Base-by-base conservation (phyloP, 2,888 invertebrate genomes). In the Slavum lentiscoides region DNA sequence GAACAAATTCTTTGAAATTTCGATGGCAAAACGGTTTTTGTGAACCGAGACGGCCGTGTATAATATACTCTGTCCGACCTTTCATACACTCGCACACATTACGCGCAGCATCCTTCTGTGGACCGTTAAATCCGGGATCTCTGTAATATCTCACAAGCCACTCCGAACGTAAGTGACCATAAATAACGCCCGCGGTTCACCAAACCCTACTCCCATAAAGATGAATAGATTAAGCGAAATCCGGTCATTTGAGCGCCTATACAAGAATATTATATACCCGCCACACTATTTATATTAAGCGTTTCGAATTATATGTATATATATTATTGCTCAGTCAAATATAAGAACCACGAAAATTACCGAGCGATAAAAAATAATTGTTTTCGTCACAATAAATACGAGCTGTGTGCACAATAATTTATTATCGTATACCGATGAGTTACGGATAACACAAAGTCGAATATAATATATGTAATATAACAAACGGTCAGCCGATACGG, bases 221-320 rank as follows among this genome's bases (percentile, higher is more conserved):
- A 62, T 69, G 21, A 77, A 77, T 61, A 76, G 7, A 69, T 77
- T 77, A 69, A 61, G 17, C 39, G 59, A 49, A 59, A 59, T 49
- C 67, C 23, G 7, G 23, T 43, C 30, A 68, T 67, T 68, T 5
- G 0, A 59, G 30, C 1, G 39, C n/a, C 64, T 21, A 21, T 6
- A 23, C 30, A 4, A 30, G 30, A 30, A 30, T 30, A 30, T 30
- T 2, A 30, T 30, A 30, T 30, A 30, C 30, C 30, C 2, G 30
- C 30, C 30, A 4, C 30, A 4, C 30, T 30, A 30, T 30, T 30
- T 30, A 30, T 30, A 30, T 30, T 30, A 30, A 30, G 30, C 30
- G 30, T 30, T 30, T 30, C 30, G 30, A 30, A 6, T 43, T 43
- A 43, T 19, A 11, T 66, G 37, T 39, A 11, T n/a, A 66, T 39